phyloP scores from a whole-genome alignment of 2,113 vertebrate genomes.

The Arizona elegans region DNA sequence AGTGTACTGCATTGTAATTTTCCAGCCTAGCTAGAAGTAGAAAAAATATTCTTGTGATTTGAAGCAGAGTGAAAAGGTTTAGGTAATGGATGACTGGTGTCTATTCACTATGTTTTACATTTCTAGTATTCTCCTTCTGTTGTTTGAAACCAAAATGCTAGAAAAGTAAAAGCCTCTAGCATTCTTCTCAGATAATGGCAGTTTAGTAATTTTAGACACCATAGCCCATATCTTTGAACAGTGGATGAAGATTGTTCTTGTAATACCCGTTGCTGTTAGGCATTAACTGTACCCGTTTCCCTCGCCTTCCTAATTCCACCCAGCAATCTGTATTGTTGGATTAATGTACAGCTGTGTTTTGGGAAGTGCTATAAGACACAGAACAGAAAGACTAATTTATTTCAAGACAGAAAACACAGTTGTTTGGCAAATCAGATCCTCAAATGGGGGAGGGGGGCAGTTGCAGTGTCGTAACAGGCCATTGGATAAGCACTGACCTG shows the following conservation, averaged over 20 bases:
- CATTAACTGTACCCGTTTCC: background rate
- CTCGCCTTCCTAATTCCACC: background rate
- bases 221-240: background rate
- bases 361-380: slow-evolving; percentile 17
- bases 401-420: slow-evolving; percentile 14
- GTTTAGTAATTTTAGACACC: slow-evolving; percentile 24
- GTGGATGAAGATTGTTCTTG: background rate
- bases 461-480: background rate
- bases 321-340: background rate
- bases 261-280: slow-evolving; percentile 12
- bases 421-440: slow-evolving; percentile 23
- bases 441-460: background rate
- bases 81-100: slow-evolving; percentile 22
- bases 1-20: slow-evolving; percentile 16
- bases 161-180: background rate
- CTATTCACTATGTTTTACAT: slow-evolving; percentile 28
- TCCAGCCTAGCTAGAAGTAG: slow-evolving; percentile 37
- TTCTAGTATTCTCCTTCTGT: slow-evolving; percentile 17
- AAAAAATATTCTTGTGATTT: slow-evolving; percentile 29
- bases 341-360: slow-evolving; percentile 5
- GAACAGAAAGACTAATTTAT: slow-evolving; percentile 22
- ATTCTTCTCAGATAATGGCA: slow-evolving; percentile 20
- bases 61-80: slow-evolving; percentile 33
- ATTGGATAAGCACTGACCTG: background rate
- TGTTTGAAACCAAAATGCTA: slow-evolving; percentile 11